Percentiles rank a stretch among this genome's conserved stretches.
Evolutionary conservation across 2,888 invertebrate species (phyloP).

Genomic region (Habroteleia sp.): DNA sequence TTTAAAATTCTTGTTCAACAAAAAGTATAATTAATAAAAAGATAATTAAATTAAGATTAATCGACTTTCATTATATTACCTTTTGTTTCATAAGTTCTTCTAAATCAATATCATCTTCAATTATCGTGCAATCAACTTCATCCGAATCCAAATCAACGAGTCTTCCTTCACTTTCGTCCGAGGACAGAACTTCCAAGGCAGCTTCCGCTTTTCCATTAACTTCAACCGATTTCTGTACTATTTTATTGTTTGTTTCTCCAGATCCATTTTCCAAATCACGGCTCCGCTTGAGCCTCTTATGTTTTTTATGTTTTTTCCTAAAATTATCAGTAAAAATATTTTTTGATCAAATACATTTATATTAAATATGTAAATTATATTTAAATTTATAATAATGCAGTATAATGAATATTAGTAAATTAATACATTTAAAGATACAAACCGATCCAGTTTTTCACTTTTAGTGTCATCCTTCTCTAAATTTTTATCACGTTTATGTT

Average conservation of each 20-base stretch:
- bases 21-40: too few relatives aligned
- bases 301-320: constrained; percentile 79
- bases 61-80: too few relatives aligned
- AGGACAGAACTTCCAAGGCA: constrained; percentile 75
- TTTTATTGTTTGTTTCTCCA: constrained; percentile 66
- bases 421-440: constrained; percentile 7
- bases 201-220: constrained; percentile 76
- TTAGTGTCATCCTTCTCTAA: constrained; percentile 73
- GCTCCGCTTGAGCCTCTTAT: constrained; percentile 75
- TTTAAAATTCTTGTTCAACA: too few relatives aligned
- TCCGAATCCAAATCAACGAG: constrained; percentile 79
- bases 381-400: too few relatives aligned
- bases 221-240: constrained; percentile 68
- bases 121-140: constrained; percentile 86
- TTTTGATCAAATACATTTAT: too few relatives aligned
- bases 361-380: too few relatives aligned
- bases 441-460: constrained; percentile 69
- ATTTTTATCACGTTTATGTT: constrained; percentile 79
- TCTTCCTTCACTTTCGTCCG: constrained; percentile 79
- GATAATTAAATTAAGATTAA: too few relatives aligned
- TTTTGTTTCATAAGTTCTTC: constrained; percentile 95
- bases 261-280: constrained; percentile 76
- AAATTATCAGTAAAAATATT: too few relatives aligned
- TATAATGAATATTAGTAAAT: too few relatives aligned
- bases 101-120: constrained; percentile 92